These are phyloP conservation scores for Phylloscopus trochiloides DNA, from an alignment of 2,113 vertebrate species.

Conservation along the genomic window DNA sequence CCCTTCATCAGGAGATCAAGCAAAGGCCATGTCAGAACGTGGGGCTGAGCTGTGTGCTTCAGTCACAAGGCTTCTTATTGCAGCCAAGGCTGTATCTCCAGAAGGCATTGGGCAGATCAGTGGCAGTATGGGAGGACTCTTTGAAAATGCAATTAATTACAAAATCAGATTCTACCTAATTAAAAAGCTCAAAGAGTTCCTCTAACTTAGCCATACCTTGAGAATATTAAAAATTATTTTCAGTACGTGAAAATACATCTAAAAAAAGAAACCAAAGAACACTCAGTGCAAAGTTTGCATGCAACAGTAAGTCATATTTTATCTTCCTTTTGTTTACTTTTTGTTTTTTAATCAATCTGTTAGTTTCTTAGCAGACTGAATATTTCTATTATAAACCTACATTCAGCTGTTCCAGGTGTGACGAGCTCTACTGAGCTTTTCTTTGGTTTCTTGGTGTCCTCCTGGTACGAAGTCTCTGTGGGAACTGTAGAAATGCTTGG, in stretches of 20 bases:
- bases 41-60: background rate
- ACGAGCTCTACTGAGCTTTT: background rate
- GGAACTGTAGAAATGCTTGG: constrained; percentile 2
- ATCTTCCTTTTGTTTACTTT: background rate
- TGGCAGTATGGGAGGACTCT: background rate
- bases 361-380: background rate
- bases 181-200: constrained; percentile 36
- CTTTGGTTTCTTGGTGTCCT: background rate
- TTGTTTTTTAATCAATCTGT: background rate
- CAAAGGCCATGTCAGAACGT: background rate
- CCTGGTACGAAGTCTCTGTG: background rate
- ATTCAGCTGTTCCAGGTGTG: background rate
- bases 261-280: constrained; percentile 16
- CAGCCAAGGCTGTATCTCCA: background rate
- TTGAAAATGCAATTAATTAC: background rate
- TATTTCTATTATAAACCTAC: background rate
- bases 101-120: background rate
- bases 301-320: background rate
- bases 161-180: constrained; percentile 41
- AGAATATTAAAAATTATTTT: constrained; percentile 47
- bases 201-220: constrained; percentile 23
- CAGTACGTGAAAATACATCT: background rate
- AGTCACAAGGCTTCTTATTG: background rate
- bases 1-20: background rate
- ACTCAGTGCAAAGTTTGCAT: background rate